Base-by-base conservation (phyloP, 1,140 invertebrate species). In the Formica selysi region DNA sequence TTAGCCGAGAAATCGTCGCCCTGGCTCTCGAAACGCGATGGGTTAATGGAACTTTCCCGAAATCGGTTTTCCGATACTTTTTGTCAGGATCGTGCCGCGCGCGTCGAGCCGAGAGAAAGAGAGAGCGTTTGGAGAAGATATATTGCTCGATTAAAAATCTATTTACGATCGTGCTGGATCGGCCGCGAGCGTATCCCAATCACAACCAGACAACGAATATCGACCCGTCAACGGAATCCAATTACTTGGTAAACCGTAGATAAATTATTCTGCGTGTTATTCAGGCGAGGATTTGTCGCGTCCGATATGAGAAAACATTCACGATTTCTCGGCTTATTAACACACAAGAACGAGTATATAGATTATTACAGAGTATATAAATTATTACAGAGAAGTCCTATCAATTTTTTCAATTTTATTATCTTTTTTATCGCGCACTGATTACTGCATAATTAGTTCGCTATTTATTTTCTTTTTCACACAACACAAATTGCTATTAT, bases 1-100 rank as follows among this genome's bases (percentile, higher is more conserved):
- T 91, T 91, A 91, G 70, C 65, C 65, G 78, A 76, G 85, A 79
- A 90, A 89, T 90, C 84, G 85, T 64, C 59, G 88, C 87, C 78
- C 67, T 74, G 90, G 87, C 22, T 85, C 22, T 85, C 86, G 71
- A 84, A 10, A 13, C 32, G 16, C 19, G 10, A 44, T 22, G 62
- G 61, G 10, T 59, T 86, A 87, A 90, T 80, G 86, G 76, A 51
- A 41, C 68, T 83, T 80, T 59, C 70, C 3, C 59, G 70, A 59
- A 87, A 5, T 48, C 65, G 29, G 83, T 90, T 90, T 90, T 90
- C 89, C 89, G n/a, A 85, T 86, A 65, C 65, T 86, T 90, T 87
- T 76, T 71, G 19, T 61, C 62, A 44, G 59, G 29, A 65, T 67
- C 19, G 48, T 19, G 48, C 57, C 41, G 29, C 8, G 26, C 8